Evolutionary conservation across 2,888 invertebrate species (phyloP).

Genomic region (Dysmachus trigonus): DNA sequence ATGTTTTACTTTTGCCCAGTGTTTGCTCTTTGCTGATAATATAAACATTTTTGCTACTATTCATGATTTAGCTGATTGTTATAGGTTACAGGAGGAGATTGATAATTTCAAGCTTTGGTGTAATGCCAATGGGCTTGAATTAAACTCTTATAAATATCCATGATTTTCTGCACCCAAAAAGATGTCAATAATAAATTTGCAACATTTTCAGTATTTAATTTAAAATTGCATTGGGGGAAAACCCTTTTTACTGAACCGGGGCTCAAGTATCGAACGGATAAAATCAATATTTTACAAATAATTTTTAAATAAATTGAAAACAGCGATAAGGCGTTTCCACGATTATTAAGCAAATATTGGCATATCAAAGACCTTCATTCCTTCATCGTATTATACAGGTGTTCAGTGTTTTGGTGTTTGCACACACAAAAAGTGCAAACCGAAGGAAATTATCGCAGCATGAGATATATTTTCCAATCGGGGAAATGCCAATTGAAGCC

Average conservation of each 20-base stretch:
- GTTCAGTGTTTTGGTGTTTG: neutral
- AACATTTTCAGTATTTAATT: neutral
- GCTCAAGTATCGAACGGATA: neutral
- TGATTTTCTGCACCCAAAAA: too few relatives aligned
- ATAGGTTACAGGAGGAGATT: too few relatives aligned
- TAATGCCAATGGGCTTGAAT: too few relatives aligned
- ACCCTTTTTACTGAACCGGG: neutral
- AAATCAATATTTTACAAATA: neutral
- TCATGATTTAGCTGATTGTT: too few relatives aligned
- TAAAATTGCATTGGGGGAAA: neutral
- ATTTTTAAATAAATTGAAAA: neutral
- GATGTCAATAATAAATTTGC: neutral
- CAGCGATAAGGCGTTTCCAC: neutral
- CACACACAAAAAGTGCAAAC: neutral
- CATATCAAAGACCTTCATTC: constrained; percentile 1
- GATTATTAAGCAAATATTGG: neutral
- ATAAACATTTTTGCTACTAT: too few relatives aligned
- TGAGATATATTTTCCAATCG: neutral
- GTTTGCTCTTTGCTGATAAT: too few relatives aligned
- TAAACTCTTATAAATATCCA: too few relatives aligned
- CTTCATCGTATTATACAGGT: neutral
- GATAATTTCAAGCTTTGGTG: too few relatives aligned
- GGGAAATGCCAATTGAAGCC: constrained; percentile 2
- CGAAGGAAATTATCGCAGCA: neutral
- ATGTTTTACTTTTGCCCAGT: too few relatives aligned